Evolutionary conservation across 2,888 invertebrate species (phyloP).

Genomic region (Lasius fuliginosus): DNA sequence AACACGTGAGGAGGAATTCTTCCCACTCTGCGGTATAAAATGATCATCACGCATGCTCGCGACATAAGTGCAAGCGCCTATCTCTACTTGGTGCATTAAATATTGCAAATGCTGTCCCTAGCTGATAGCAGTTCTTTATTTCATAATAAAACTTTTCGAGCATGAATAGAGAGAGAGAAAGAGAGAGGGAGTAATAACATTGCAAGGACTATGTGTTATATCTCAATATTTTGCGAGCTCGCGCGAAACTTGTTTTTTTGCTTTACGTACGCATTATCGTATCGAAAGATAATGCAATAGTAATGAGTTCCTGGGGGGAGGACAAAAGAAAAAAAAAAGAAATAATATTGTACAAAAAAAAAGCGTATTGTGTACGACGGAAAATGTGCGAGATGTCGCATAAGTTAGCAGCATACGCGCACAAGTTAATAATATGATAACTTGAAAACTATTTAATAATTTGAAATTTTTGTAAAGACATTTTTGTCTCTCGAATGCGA

Average conservation of each 20-base stretch:
- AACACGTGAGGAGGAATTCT: background rate
- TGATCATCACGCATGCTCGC: slow-evolving; percentile 14
- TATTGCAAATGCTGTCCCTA: slow-evolving; percentile 5
- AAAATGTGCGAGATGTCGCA: background rate
- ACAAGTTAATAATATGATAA: background rate
- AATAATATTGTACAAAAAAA: background rate
- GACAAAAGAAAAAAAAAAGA: background rate
- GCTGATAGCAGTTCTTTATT: background rate
- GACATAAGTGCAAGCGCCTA: background rate
- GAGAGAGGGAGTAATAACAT: background rate
- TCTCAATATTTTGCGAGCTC: background rate
- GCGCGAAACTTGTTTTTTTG: background rate
- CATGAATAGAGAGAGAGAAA: background rate
- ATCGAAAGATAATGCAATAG: slow-evolving; percentile 4
- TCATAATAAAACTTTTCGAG: background rate
- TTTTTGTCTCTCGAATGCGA: background rate
- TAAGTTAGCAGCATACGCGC: background rate
- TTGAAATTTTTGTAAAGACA: background rate
- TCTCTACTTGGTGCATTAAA: background rate
- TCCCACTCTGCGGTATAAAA: background rate
- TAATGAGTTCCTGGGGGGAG: background rate
- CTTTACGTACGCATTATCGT: background rate
- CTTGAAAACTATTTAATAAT: background rate
- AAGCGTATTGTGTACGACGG: background rate
- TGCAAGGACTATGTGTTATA: background rate